Evolutionary conservation across 2,888 invertebrate species (phyloP), one percentile per base, ranked within the genome.

Genomic region (Acheta domesticus): DNA sequence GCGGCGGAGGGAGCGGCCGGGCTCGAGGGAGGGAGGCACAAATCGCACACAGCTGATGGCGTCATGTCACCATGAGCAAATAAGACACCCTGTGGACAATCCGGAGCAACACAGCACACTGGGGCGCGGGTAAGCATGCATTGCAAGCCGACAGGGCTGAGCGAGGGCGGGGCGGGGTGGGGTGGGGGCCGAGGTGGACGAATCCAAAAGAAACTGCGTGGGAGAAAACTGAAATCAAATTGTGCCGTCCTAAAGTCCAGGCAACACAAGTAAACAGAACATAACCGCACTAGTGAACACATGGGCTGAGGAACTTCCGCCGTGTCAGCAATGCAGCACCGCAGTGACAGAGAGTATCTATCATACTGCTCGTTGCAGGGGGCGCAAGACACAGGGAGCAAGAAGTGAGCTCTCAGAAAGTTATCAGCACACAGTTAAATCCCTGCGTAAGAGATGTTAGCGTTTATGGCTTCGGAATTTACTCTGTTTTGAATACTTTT

Each of bases 161-260:
- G 36, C 20, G 48, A 23, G 11, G 48, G 20, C 49, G 20, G 12
- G 49, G n/a, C 14, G n/a, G 62, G 62, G 62, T 11, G n/a, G 62
- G 62, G 62, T 11, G 14, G 62, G 62, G n/a, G n/a, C 14, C 16
- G 62, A n/a, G 62, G 62, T 11, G 62, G n/a, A 19, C 62, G 62
- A 62, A 62, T 62, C 62, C 62, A 62, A 62, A 62, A 62, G 21
- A 12, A 76, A 11, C n/a, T 48, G 76, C 76, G 48, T n/a, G 76
- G 76, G 76, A 76, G 48, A 12, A 48, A 76, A 76, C n/a, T 36
- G 19, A 76, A 76, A 80, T 49, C 62, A 79, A 77, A 81, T 80
- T 80, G 82, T 81, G 81, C 82, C 81, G 81, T 81, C 80, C 81
- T 82, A 81, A 80, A 75, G 80, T 81, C 80, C 81, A 82, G 82